phyloP scores from a whole-genome alignment of 2,113 vertebrate species.

The Trematocara marginatum region DNA sequence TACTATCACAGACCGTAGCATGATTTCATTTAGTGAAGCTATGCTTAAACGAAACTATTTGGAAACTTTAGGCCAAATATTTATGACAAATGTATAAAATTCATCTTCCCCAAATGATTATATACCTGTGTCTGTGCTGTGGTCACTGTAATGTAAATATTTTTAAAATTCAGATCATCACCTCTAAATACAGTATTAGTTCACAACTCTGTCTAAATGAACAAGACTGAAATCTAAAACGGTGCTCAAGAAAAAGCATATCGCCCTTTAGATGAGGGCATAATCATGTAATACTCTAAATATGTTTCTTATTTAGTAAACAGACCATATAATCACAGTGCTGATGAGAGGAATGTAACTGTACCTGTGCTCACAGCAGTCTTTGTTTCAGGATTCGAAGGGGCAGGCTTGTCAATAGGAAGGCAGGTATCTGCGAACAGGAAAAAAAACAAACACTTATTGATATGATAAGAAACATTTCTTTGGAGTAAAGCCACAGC shows the following conservation, averaged over 20 bases:
- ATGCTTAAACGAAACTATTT: not conserved
- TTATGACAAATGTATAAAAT: not conserved
- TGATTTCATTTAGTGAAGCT: not conserved
- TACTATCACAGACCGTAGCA: not conserved
- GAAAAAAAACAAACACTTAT: not conserved
- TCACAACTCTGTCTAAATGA: not conserved
- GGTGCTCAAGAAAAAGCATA: too few species aligned
- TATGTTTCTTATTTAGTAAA: not conserved
- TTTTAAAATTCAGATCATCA: not conserved
- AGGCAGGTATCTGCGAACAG: conserved; percentile 50
- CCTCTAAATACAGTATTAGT: not conserved
- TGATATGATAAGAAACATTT: not conserved
- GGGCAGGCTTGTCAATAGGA: conserved; percentile 12
- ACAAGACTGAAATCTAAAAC: not conserved
- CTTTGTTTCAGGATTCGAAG: not conserved
- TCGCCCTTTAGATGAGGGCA: not conserved
- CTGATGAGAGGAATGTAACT: not conserved
- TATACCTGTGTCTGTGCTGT: not conserved
- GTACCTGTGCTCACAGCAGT: conserved; percentile 12
- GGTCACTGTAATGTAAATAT: not conserved
- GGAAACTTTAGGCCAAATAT: not conserved
- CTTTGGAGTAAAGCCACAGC: not conserved
- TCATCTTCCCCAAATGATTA: not conserved
- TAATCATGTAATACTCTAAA: not conserved
- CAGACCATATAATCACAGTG: not conserved